Percentiles rank a stretch among this genome's conserved stretches.
These are phyloP conservation scores for Chaitophorus viminalis DNA, from an alignment of 2,888 invertebrate species.

Conservation along the genomic window DNA sequence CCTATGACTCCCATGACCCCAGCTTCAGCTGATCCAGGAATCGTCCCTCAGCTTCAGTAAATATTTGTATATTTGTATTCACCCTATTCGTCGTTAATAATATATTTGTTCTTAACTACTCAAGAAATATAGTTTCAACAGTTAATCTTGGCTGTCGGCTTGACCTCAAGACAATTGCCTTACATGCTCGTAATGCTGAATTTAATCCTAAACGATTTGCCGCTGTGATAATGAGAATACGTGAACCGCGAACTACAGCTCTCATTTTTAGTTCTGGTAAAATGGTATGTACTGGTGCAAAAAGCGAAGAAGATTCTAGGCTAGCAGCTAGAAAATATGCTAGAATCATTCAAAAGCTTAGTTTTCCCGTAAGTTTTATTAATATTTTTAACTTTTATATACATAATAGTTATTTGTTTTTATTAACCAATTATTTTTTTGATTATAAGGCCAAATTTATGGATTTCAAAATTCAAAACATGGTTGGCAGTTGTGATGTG, in stretches of 20 bases:
- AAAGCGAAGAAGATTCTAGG: constrained; percentile 82
- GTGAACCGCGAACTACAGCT: constrained; percentile 87
- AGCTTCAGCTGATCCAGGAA: constrained; percentile 89
- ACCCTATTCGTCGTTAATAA: not conserved
- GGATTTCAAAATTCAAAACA: constrained; percentile 86
- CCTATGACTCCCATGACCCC: constrained; percentile 93
- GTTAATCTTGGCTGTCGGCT: constrained; percentile 95
- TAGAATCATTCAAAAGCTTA: constrained; percentile 82
- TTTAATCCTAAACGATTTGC: constrained; percentile 99
- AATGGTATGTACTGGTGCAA: constrained; percentile 89
- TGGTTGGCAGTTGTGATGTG: constrained; percentile 88
- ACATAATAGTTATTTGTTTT: not conserved
- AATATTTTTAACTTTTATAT: not conserved
- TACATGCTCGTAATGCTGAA: constrained; percentile 98
- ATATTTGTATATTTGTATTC: constrained; percentile 65
- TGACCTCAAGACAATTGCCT: constrained; percentile 95
- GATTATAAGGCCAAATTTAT: constrained; percentile 75
- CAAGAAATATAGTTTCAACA: constrained; percentile 98
- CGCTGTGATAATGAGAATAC: constrained; percentile 94
- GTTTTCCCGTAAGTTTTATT: constrained; percentile 73
- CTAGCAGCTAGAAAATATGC: constrained; percentile 85
- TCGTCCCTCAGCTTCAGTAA: constrained; percentile 92
- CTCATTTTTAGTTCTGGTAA: constrained; percentile 86
- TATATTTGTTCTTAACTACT: constrained; percentile 58
- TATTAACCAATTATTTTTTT: not conserved